Base-by-base conservation (phyloP, 2,888 invertebrate species). In the Mythimna vitellina region DNA sequence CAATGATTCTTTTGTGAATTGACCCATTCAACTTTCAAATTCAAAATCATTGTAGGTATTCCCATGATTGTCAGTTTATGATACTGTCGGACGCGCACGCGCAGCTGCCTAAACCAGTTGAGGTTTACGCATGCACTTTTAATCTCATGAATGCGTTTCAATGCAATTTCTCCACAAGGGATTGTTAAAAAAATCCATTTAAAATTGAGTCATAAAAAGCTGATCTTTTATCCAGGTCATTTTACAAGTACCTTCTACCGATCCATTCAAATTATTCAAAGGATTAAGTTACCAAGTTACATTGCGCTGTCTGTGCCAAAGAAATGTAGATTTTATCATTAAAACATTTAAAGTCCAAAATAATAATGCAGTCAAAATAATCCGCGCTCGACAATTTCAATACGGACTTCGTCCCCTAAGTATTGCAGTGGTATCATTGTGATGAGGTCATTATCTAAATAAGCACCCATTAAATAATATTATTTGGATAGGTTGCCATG, bases 401-500 rank as follows among this genome's bases (percentile, higher is more conserved):
- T n/a, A n/a, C n/a, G 8, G 42, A 58, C 71, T 73, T 73, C 42
- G 51, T 14, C n/a, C 70, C 57, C 32, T 58, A 29, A 29, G 17
- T 70, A 51, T 58, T 77, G 20, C 29, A 78, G 58, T 70, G 38
- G 49, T 17, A 70, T 70, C 57, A 38, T 38, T 78, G 38, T 68
- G n/a, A 54, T n/a, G 20, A 49, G 14, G 1, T 42, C 20, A 57
- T 29, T 65, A 54, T 35, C 20, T 65, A 20, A 7, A n/a, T n/a
- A 51, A n/a, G 17, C n/a, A 3, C 10, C 46, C n/a, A 20, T 65
- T n/a, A 53, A 32, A 12, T 22, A 12, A 14, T 3, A 29, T 9
- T 3, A n/a, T 56, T 20, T 38, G 35, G 25, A 5, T 22, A 54
- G 42, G 14, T 12, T 25, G 14, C 22, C 20, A 51, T 29, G 7